Base-by-base conservation (phyloP, 64 coral and sea anemone species). In the Montipora capricornis region DNA sequence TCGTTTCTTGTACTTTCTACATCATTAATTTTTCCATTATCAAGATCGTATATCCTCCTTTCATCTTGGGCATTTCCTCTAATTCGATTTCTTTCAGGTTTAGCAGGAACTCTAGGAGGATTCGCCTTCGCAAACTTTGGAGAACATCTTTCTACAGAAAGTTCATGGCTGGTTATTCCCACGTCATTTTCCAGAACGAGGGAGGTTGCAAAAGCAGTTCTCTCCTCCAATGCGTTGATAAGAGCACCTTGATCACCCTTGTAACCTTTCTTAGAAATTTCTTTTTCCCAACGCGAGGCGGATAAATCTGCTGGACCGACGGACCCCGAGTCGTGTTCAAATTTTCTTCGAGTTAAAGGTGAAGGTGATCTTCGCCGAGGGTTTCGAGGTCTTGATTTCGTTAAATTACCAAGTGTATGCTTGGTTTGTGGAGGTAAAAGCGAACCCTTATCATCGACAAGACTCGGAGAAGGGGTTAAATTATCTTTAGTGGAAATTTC, bases 331-430 rank as follows among this genome's bases (percentile, higher is more conserved):
- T 71, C 66, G 8, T 24, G 44, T 85, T 85, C 82, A 68, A 85
- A 70, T 85, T 85, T 85, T 16, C 82, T 85, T 85, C 82, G 82
- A 44, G 82, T 64, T 64, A 85, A 71, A 49, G 82, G 82, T 47
- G 82, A 85, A 19, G 82, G 82, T 50, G 82, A 71, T 70, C 82
- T 85, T 87, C 92, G 16, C 0, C 68, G 62, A 45, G 92, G 75
- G 47, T 62, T 93, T 52, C 58, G 84, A 80, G 92, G 92, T 46
- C 92, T 58, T 77, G 75, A 47, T 87, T 93, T 93, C 37, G 92
- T 93, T 59, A 93, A 88, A 88, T 93, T 84, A 16, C 69, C 60
- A 2, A 93, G 76, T 16, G 76, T 80, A n/a, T 85, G 66, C 17
- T 78, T 47, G 26, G 80, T 68, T 52, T 22, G 59, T 71, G 84